Percentiles rank a stretch among this genome's conserved stretches.
These are phyloP conservation scores for Ceuthmochares aereus DNA, from an alignment of 2,113 vertebrate species.

Conservation along the genomic window DNA sequence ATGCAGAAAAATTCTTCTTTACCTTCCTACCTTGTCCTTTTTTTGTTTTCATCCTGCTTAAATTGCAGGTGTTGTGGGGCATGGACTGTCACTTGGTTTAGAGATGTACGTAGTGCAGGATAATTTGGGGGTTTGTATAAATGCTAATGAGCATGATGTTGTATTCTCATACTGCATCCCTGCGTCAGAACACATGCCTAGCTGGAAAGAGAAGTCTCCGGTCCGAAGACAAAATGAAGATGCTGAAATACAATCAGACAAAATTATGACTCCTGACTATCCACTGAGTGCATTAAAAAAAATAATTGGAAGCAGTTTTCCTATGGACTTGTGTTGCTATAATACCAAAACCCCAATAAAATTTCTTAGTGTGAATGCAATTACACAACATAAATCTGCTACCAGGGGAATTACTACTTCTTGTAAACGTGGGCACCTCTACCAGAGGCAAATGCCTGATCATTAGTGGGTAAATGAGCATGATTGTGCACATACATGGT, in stretches of 20 bases:
- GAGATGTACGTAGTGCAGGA: neutral
- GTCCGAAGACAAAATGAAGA: neutral
- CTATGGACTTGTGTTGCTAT: neutral
- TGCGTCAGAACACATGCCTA: neutral
- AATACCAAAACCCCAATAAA: neutral
- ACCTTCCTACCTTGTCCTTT: neutral
- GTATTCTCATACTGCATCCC: neutral
- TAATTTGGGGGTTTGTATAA: neutral
- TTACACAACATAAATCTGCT: neutral
- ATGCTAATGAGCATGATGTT: neutral
- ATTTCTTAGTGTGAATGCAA: neutral
- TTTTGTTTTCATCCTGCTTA: neutral
- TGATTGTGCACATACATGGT: too few species aligned
- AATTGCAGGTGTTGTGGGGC: neutral
- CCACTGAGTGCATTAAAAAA: neutral
- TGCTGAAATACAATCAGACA: neutral
- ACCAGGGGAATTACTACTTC: neutral
- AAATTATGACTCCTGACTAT: neutral
- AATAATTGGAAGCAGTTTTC: neutral
- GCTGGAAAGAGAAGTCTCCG: neutral
- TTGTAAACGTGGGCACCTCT: neutral
- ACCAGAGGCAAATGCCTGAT: neutral
- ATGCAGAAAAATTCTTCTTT: neutral
- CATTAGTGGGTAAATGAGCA: neutral
- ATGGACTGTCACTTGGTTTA: accelerated